Evolutionary conservation across 2,888 invertebrate genomes (phyloP).

Genomic region (Venusia cambrica): DNA sequence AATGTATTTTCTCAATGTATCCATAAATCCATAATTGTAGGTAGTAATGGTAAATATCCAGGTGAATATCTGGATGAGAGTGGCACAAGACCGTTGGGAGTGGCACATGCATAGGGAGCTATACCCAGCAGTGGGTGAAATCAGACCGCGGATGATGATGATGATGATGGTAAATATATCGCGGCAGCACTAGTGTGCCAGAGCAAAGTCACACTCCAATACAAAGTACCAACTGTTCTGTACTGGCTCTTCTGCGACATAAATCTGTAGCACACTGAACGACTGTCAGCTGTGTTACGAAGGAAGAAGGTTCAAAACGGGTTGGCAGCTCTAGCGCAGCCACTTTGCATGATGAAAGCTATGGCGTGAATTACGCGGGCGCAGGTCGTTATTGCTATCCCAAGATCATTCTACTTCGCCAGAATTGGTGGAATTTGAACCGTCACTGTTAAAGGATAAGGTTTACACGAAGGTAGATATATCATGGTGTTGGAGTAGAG

Average conservation of each 20-base stretch:
- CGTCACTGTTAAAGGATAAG: constrained; percentile 21
- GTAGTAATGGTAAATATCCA: too few species aligned
- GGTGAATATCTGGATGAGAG: too few species aligned
- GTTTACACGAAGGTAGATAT: constrained; percentile 18
- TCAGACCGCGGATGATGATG: too few species aligned
- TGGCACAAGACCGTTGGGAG: too few species aligned
- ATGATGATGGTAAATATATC: constrained; percentile 27
- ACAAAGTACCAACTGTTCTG: constrained; percentile 55
- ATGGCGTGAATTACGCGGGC: constrained; percentile 77
- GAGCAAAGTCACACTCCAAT: constrained; percentile 66
- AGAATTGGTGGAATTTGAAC: constrained; percentile 14
- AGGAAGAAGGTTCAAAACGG: constrained; percentile 32
- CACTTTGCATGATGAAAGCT: constrained; percentile 75
- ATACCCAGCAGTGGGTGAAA: too few species aligned
- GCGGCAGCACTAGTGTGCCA: constrained; percentile 29
- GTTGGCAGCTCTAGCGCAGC: constrained; percentile 24
- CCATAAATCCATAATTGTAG: constrained; percentile 22
- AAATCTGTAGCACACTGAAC: constrained; percentile 37
- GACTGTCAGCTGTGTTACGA: constrained; percentile 23
- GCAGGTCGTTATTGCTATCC: constrained; percentile 59
- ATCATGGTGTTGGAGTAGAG: constrained; percentile 26
- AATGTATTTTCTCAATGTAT: constrained; percentile 17
- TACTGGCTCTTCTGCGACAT: constrained; percentile 60
- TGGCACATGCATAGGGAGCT: too few species aligned
- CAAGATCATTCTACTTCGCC: constrained; percentile 15